Base-by-base conservation (phyloP, 1,140 invertebrate species). In the Penaeus japonicus region DNA sequence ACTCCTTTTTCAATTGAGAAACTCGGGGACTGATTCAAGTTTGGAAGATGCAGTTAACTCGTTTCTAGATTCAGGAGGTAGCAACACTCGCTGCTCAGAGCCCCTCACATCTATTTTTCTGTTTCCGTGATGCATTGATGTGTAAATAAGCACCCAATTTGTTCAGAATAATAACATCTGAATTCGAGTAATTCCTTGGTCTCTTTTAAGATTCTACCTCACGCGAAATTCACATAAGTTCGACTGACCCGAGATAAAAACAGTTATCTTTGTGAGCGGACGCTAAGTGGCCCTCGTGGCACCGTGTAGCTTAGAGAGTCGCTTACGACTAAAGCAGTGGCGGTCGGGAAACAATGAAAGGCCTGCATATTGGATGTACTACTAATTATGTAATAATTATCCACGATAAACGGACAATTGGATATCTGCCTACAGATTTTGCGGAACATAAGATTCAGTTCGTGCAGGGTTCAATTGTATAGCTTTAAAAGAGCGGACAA, bases 1-100 rank as follows among this genome's bases (percentile, higher is more conserved):
- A 73, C 62, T 55, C 47, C n/a, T 55, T 62, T 39, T 53, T 59
- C 85, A 59, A n/a, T 35, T 83, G 57, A 77, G 59, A 77, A 57
- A 39, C 81, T 32, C 20, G 30, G 78, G 80, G 55, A 39, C 27
- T 27, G 70, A 73, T 27, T 18, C 27, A 73, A 73, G 27, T 24
- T 32, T 20, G 70, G 32, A 32, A 30, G 27, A 27, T 32, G 35
- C n/a, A 30, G 35, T 30, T 30, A 73, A 73, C 18, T 30, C 30
- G 27, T 73, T 30, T 20, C 70, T 30, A 20, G 35, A 30, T 30
- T 73, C 35, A 73, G 70, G 70, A 32, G 24, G 27, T 73, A 30
- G 15, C 70, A 73, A 30, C 35, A 27, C 70, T 73, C 73, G 12
- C 18, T 39, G 30, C 73, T 77, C 73, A 15, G 10, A 47, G 47